phyloP scores from a whole-genome alignment of 2,888 invertebrate species.

The Phengaris arion region DNA sequence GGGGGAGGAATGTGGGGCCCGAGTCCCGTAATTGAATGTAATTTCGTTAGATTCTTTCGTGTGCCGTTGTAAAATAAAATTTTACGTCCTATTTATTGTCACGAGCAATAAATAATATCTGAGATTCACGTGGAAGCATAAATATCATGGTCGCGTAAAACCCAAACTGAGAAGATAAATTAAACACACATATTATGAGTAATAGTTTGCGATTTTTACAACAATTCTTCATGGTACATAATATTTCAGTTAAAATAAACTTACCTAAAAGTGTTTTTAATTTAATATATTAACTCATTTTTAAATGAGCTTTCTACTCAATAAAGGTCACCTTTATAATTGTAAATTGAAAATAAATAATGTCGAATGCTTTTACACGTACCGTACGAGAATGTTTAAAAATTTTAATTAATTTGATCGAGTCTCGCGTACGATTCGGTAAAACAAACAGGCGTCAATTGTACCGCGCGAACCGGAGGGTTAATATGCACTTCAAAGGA shows the following conservation, averaged over 20 bases:
- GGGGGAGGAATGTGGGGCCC: conserved; percentile 64
- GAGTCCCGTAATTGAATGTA: conserved; percentile 75
- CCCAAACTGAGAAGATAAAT: neutral
- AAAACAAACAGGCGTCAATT: conserved; percentile 35
- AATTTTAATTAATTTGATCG: conserved; percentile 59
- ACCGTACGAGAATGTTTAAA: conserved; percentile 42
- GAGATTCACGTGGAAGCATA: conserved; percentile 46
- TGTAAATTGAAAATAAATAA: conserved; percentile 15
- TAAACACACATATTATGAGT: neutral
- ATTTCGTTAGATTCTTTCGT: conserved; percentile 77
- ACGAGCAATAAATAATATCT: conserved; percentile 68
- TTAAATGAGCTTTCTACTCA: neutral
- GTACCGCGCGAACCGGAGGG: neutral
- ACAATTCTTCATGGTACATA: neutral
- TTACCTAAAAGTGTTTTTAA: neutral
- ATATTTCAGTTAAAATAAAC: neutral
- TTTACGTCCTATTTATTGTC: conserved; percentile 77
- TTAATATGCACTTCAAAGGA: conserved; percentile 9
- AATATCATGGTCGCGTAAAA: conserved; percentile 29
- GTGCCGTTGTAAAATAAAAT: conserved; percentile 77
- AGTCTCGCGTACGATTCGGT: conserved; percentile 49
- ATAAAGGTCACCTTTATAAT: neutral
- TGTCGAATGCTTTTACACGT: neutral
- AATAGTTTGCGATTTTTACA: neutral
- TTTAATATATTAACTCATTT: neutral